Evolutionary conservation across 1,140 invertebrate species (phyloP).

Genomic region (Zaprionus inermis): DNA sequence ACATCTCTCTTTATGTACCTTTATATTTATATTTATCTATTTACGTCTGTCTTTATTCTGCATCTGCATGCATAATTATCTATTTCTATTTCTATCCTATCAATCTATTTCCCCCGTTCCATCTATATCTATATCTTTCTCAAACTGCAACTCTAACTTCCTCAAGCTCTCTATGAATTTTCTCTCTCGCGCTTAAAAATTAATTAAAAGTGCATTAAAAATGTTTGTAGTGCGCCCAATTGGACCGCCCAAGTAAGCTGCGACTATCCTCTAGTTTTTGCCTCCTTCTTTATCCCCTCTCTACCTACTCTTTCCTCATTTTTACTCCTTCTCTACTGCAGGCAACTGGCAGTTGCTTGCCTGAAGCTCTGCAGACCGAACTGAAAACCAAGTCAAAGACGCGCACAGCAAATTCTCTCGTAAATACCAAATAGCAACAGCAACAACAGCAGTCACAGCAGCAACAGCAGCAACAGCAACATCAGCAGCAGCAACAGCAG

Average conservation of each 20-base stretch:
- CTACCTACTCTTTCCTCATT: not conserved
- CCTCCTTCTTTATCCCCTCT: not conserved
- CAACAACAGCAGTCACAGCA: slow-evolving; percentile 8
- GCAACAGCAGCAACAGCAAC: not conserved
- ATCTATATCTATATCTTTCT: no score
- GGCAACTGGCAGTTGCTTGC: not conserved
- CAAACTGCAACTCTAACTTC: not conserved
- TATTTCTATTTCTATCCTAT: no score
- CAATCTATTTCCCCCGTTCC: no score
- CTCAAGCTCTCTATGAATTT: not conserved
- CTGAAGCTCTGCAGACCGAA: slow-evolving; percentile 2
- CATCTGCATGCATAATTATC: no score
- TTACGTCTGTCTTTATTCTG: no score
- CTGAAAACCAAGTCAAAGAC: slow-evolving; percentile 33
- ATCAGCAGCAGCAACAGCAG: slow-evolving; percentile 12
- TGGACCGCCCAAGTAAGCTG: slow-evolving; percentile 23
- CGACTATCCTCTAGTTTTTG: not conserved
- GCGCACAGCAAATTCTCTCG: slow-evolving; percentile 42
- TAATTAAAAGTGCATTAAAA: slow-evolving; percentile 79
- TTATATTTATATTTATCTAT: no score
- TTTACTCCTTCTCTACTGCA: not conserved
- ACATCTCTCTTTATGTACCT: no score
- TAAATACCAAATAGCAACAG: slow-evolving; percentile 47
- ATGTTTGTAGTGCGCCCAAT: slow-evolving; percentile 46
- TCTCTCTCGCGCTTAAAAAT: slow-evolving; percentile 46